phyloP scores from a whole-genome alignment of 2,113 vertebrate species.

The Zingel zingel region DNA sequence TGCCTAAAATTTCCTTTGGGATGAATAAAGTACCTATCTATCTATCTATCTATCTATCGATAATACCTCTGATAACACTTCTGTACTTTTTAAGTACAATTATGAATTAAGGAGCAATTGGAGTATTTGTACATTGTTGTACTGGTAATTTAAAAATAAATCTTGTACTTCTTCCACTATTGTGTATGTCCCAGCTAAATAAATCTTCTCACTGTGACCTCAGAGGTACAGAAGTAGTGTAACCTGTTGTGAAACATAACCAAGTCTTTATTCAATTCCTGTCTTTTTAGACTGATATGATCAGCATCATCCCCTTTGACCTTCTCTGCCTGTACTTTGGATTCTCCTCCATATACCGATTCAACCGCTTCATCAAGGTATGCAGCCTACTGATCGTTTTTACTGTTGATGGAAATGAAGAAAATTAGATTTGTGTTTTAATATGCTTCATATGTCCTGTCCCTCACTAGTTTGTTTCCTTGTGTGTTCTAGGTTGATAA shows the following conservation, averaged over 20 bases:
- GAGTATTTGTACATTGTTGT: background rate
- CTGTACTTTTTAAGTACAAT: background rate
- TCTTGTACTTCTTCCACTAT: background rate
- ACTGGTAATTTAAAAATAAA: background rate
- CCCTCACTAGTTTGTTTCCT: background rate
- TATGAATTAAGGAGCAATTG: background rate
- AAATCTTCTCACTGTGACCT: background rate
- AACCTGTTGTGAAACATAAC: background rate
- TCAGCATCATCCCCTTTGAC: slow-evolving; percentile 90
- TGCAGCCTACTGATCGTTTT: background rate
- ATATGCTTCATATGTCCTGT: background rate
- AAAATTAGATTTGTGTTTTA: too few species aligned
- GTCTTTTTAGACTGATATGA: slow-evolving; percentile 84
- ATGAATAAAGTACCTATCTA: too few species aligned
- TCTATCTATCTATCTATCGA: too few species aligned
- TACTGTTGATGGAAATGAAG: background rate
- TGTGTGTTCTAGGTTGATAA: slow-evolving; percentile 72
- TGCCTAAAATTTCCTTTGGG: too few species aligned
- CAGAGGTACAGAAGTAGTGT: background rate
- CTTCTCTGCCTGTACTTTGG: slow-evolving; percentile 87
- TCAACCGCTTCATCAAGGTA: slow-evolving; percentile 91
- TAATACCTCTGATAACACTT: background rate
- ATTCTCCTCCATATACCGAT: slow-evolving; percentile 87
- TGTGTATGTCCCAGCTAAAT: background rate
- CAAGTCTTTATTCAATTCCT: background rate